Evolutionary conservation across 2,888 invertebrate species (phyloP).

Genomic region (Hofmannophila pseudospretella): DNA sequence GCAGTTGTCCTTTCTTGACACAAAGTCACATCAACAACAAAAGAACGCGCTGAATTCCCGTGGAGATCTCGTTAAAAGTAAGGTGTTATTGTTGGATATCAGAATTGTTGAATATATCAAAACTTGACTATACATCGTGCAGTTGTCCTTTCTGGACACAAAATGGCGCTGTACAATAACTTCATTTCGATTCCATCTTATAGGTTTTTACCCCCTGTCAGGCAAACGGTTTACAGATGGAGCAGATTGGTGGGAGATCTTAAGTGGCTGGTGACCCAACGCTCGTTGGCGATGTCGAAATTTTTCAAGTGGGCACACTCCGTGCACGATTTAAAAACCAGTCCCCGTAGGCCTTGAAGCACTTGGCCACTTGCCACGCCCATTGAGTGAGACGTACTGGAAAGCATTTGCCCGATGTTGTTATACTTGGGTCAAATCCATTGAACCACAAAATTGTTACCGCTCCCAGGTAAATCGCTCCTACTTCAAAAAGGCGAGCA

Average conservation of each 20-base stretch:
- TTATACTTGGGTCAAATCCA: constrained; percentile 2
- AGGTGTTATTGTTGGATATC: no score
- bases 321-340: constrained; percentile 60
- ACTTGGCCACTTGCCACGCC: constrained; percentile 68
- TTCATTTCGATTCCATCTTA: no score
- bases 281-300: constrained; percentile 53
- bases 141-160: no score
- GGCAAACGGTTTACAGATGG: constrained; percentile 36
- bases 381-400: constrained; percentile 44
- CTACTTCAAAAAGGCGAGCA: constrained; percentile 1
- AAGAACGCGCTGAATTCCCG: no score
- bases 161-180: no score
- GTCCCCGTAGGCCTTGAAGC: constrained; percentile 59
- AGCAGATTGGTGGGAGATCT: constrained; percentile 26
- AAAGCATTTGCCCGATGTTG: constrained; percentile 27
- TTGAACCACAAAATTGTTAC: background rate
- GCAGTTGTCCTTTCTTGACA: no score
- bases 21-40: no score
- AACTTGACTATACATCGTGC: no score
- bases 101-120: no score
- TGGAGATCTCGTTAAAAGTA: no score
- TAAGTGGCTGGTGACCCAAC: constrained; percentile 33
- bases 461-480: background rate
- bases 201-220: constrained; percentile 18
- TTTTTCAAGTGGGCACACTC: constrained; percentile 53